Evolutionary conservation across 2,797 vertebrate genomes (phyloP), one percentile per base, ranked within the genome.

Genomic region (Lepus townsendii): DNA sequence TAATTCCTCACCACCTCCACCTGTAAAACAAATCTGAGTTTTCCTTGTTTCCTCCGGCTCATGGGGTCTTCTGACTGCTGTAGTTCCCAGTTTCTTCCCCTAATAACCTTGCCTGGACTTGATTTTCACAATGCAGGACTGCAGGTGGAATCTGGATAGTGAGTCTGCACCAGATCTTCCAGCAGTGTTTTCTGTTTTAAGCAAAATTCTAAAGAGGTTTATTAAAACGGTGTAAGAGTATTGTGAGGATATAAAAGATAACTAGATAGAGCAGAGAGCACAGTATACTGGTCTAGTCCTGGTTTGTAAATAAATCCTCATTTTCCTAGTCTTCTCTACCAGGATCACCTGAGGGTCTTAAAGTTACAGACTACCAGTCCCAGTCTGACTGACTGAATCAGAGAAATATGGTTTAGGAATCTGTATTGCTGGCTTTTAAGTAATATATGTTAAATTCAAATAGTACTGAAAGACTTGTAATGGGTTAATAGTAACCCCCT

Each of bases 161-260:
- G 27, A 8, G 19, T 62, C 13, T 27, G 0, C 32, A 47, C 30
- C 32, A 57, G 1, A 50, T 57, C 88, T 79, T 57, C 71, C 65
- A 47, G 0, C 72, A 27, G 14, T 65, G 26, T 35, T 90, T 83
- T 83, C 35, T 63, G 65, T 68, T 88, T 42, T 19, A 3, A 60
- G 57, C 77, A 92, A 20, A 94, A 83, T 72, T 88, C 54, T 54
- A 4, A 88, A 66, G 50, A 72, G 54, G 65, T 27, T 73, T 71
- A 4, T 69, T 90, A 38, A 84, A 73, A 66, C 52, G 60, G 68
- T 22, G 7, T 54, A 9, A 42, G 4, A 5, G 60, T 88, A 17
- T 22, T 47, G 13, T 75, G 50, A 85, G 69, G 35, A 17, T 38
- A 22, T 7, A 50, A 10, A 47, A 47, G 35, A 17, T 91, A n/a